Evolutionary conservation across 2,797 vertebrate genomes (phyloP).

Genomic region (Mallotus villosus): DNA sequence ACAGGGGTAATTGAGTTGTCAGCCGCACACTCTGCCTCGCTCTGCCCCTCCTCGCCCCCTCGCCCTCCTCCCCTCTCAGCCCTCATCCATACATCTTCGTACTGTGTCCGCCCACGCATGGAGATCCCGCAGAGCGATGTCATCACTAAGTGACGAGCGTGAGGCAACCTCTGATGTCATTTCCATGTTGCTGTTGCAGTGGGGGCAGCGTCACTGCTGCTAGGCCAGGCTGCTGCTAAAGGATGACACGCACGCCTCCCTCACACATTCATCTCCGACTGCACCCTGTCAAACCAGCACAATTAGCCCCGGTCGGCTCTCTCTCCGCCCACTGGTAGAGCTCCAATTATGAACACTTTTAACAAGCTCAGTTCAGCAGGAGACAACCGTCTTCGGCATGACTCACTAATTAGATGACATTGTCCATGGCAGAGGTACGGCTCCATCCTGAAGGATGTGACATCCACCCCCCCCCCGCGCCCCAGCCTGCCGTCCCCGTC

Average conservation of each 20-base stretch:
- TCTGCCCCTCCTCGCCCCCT: not conserved
- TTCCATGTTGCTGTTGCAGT: conserved; percentile 7
- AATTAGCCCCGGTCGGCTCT: not conserved
- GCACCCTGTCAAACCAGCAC: conserved; percentile 7
- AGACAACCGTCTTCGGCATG: not conserved
- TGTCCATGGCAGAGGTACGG: not conserved
- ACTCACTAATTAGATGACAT: not conserved
- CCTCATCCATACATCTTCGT: not conserved
- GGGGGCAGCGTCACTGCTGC: not conserved
- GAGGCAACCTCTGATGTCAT: conserved; percentile 12
- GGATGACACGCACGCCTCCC: not conserved
- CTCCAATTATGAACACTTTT: conserved; percentile 1
- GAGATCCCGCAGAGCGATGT: conserved; percentile 16
- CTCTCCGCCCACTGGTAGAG: not conserved
- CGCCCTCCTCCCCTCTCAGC: not conserved
- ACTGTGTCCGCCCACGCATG: not conserved
- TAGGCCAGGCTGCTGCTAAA: not conserved
- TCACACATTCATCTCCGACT: conserved; percentile 3
- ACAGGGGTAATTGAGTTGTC: conserved; percentile 6
- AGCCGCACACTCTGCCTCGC: not conserved
- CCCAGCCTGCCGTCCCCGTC: no score
- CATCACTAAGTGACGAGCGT: conserved; percentile 24
- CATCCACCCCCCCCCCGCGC: no score
- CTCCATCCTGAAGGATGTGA: not conserved
- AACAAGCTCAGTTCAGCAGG: not conserved